Evolutionary conservation across 1,140 invertebrate genomes (phyloP).

Genomic region (Pseudomyrmex flavicornis): DNA sequence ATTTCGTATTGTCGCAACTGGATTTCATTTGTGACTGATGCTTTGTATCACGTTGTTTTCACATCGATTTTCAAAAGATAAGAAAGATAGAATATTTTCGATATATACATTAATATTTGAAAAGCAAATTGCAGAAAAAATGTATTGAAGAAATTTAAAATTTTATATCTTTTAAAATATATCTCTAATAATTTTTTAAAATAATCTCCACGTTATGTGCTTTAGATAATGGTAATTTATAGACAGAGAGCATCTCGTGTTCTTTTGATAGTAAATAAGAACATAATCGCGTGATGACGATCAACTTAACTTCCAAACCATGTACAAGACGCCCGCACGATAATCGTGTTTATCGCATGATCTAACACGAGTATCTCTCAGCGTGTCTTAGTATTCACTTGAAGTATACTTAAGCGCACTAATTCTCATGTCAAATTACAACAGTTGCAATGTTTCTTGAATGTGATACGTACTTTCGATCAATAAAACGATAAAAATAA

Average conservation of each 20-base stretch:
- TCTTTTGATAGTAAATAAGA: too few relatives aligned
- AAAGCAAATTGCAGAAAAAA: background rate
- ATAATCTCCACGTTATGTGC: background rate
- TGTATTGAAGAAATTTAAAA: background rate
- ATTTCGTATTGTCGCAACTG: background rate
- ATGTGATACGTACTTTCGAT: background rate
- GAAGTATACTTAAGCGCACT: background rate
- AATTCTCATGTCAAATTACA: background rate
- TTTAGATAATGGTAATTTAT: background rate
- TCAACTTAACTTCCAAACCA: conserved; percentile 5
- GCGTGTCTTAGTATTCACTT: conserved; percentile 10
- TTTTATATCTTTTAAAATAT: background rate
- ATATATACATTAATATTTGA: too few relatives aligned
- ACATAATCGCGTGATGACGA: background rate
- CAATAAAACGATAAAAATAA: background rate
- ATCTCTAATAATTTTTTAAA: background rate
- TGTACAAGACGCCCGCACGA: background rate
- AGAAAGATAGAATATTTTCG: background rate
- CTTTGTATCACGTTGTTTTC: background rate
- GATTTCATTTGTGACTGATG: background rate
- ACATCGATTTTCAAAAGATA: background rate
- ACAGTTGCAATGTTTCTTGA: background rate
- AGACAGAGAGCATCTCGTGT: too few relatives aligned
- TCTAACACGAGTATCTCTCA: background rate
- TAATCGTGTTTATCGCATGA: conserved; percentile 19